phyloP scores from a whole-genome alignment of 2,113 vertebrate species.

The Elgaria multicarinata region DNA sequence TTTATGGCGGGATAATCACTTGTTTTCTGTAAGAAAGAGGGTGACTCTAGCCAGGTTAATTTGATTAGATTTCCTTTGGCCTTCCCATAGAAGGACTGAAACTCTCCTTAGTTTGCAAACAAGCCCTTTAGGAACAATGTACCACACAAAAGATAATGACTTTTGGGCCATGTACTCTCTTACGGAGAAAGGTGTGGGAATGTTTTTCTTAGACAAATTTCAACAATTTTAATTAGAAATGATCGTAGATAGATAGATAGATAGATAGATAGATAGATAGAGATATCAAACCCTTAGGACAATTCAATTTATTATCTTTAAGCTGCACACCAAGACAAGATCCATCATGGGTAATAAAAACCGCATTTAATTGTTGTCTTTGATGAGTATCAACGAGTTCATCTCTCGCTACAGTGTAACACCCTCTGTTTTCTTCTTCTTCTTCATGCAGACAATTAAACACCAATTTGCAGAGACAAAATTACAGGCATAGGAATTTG shows the following conservation, averaged over 20 bases:
- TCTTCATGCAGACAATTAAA: constrained; percentile 49
- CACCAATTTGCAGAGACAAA: constrained; percentile 43
- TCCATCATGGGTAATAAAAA: constrained; percentile 46
- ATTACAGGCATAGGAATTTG: constrained; percentile 23
- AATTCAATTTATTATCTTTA: constrained; percentile 37
- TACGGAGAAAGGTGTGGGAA: neutral
- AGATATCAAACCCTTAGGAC: no score
- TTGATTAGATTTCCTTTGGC: neutral
- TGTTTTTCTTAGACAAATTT: constrained; percentile 1
- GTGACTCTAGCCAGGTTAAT: neutral
- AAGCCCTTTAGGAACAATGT: neutral
- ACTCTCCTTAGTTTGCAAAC: neutral
- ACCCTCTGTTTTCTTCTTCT: neutral
- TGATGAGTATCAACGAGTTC: constrained; percentile 40
- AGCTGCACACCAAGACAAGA: neutral
- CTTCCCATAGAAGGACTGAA: neutral
- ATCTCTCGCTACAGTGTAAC: constrained; percentile 29
- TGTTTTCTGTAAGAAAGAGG: neutral
- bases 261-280: no score
- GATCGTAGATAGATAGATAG: no score
- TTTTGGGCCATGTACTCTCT: neutral
- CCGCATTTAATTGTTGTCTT: constrained; percentile 39
- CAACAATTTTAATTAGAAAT: constrained; percentile 19
- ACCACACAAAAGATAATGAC: neutral
- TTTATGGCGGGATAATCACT: neutral